These are phyloP conservation scores for Romanogobio albipinnatus DNA, from an alignment of 2,113 vertebrate species.

Conservation along the genomic window DNA sequence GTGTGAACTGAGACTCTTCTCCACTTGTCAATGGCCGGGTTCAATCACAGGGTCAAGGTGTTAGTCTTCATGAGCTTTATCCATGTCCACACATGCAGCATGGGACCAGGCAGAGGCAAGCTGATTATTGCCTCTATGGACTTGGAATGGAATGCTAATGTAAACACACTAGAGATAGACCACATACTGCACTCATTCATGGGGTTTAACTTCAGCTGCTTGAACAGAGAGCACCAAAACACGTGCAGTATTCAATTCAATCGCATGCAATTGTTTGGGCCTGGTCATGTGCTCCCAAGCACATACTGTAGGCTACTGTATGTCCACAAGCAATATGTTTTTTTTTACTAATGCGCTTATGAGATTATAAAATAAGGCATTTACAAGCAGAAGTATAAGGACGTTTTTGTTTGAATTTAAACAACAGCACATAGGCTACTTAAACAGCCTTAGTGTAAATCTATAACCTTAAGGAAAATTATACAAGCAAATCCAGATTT, in stretches of 20 bases:
- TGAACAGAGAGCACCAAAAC: not conserved
- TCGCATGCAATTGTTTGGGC: not conserved
- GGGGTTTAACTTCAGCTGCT: not conserved
- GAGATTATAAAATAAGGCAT: not conserved
- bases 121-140: conserved; percentile 13
- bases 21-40: not conserved
- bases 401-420: conserved; percentile 23
- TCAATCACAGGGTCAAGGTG: not conserved
- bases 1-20: not conserved
- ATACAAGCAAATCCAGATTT: not conserved
- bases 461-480: not conserved
- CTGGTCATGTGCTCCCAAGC: too few species aligned
- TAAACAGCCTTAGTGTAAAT: not conserved
- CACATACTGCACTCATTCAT: not conserved
- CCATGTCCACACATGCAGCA: not conserved
- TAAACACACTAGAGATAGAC: not conserved
- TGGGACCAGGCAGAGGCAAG: not conserved
- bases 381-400: not conserved
- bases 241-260: not conserved
- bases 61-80: not conserved
- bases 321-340: not conserved
- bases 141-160: not conserved
- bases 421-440: not conserved
- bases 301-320: too few species aligned
- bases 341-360: not conserved